Conservation (phyloP, 2,797 vertebrate genomes). For the Tokudaia tokunoshimensis region DNA sequence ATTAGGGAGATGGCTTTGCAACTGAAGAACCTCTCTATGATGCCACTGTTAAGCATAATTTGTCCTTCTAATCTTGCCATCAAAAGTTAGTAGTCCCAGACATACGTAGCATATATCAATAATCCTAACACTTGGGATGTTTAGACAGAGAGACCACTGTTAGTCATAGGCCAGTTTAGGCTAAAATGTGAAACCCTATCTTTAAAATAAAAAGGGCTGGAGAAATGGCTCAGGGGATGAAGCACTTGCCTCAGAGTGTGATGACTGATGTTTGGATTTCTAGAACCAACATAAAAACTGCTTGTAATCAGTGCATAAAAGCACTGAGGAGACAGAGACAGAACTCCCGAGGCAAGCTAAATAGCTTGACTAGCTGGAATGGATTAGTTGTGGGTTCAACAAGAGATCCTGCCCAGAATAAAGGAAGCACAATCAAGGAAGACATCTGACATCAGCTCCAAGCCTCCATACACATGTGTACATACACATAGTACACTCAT, state of each 20-base stretch:
- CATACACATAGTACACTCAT: not conserved
- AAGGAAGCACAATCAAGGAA: not conserved
- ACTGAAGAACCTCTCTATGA: not conserved
- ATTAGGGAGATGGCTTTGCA: not conserved
- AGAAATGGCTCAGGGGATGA: not conserved
- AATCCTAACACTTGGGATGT: not conserved
- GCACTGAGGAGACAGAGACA: not conserved
- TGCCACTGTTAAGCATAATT: not conserved
- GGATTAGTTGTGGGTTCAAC: not conserved
- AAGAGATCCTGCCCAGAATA: not conserved
- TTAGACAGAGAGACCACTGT: not conserved
- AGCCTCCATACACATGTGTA: not conserved
- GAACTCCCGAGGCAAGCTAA: not conserved
- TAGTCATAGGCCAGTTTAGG: not conserved
- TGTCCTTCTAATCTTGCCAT: not conserved
- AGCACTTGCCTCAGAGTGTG: not conserved
- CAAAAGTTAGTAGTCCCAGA: not conserved
- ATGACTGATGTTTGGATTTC: not conserved
- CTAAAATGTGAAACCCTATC: not conserved
- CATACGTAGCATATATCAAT: not conserved
- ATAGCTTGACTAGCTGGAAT: not conserved
- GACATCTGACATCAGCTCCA: not conserved
- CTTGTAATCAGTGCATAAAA: not conserved
- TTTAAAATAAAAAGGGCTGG: not conserved
- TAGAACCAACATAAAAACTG: not conserved